phyloP scores from a whole-genome alignment of 2,113 vertebrate genomes.

The Daphoenositta chrysoptera region DNA sequence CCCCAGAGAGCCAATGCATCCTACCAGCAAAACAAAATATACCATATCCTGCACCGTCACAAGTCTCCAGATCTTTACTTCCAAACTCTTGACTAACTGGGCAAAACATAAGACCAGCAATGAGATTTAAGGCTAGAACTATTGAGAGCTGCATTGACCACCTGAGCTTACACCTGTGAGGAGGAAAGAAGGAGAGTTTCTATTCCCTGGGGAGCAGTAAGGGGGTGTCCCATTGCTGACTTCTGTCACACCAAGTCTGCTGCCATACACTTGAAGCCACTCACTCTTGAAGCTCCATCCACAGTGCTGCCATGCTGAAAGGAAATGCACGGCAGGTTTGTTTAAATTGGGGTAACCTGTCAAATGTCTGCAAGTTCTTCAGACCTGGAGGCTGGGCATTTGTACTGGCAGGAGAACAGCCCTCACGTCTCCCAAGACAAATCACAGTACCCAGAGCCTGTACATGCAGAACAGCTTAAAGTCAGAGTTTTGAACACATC shows the following conservation, averaged over 20 bases:
- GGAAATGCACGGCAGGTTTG: neutral
- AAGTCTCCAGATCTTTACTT: neutral
- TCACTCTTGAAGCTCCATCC: neutral
- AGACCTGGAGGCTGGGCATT: neutral
- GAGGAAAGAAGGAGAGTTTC: neutral
- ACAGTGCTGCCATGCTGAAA: neutral
- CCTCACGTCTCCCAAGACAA: neutral
- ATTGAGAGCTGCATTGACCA: neutral
- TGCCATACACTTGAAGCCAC: neutral
- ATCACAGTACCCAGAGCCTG: neutral
- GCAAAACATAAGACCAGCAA: neutral
- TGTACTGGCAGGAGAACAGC: neutral
- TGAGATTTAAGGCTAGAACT: neutral
- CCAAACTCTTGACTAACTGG: neutral
- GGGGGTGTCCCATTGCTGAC: neutral
- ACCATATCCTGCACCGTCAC: fast-evolving
- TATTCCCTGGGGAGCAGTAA: neutral
- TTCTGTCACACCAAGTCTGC: neutral
- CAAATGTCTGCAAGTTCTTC: neutral
- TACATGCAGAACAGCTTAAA: neutral
- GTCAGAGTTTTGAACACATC: neutral
- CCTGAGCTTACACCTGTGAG: neutral
- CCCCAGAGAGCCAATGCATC: neutral
- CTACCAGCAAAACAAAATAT: neutral
- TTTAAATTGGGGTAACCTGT: neutral